Conservation (phyloP, 2,888 invertebrate species). For the Rhopalosiphum nymphaeae region DNA sequence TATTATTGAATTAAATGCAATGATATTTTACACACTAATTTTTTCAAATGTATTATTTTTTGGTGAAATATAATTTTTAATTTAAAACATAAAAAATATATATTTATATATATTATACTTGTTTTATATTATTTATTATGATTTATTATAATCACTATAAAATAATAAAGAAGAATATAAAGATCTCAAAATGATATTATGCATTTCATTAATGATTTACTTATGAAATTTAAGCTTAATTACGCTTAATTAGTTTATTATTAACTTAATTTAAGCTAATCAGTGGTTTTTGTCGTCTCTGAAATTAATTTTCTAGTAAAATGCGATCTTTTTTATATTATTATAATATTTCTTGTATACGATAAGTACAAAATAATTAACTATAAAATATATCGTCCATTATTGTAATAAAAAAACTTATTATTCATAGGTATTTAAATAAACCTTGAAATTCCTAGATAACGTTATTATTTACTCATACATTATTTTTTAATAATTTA, state of each 20-base stretch:
- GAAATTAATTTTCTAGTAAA: neutral
- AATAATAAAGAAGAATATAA: neutral
- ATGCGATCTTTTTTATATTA: neutral
- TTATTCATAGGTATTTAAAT: neutral
- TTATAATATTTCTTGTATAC: neutral
- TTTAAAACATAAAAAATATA: neutral
- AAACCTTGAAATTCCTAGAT: neutral
- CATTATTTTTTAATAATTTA: neutral
- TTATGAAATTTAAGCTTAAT: neutral
- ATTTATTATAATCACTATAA: neutral
- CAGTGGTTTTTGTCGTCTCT: neutral
- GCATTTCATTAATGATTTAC: neutral
- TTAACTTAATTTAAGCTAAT: neutral
- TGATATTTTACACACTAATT: neutral
- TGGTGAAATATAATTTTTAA: neutral
- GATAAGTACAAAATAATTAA: neutral
- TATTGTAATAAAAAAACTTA: neutral
- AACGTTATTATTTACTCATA: neutral
- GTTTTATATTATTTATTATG: neutral
- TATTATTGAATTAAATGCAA: neutral
- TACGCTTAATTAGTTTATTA: constrained; percentile 6
- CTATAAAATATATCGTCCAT: neutral
- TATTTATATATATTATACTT: neutral
- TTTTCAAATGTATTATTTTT: neutral
- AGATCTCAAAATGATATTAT: neutral